Evolutionary conservation across 2,113 vertebrate species (phyloP).

Genomic region (Cervus canadensis): DNA sequence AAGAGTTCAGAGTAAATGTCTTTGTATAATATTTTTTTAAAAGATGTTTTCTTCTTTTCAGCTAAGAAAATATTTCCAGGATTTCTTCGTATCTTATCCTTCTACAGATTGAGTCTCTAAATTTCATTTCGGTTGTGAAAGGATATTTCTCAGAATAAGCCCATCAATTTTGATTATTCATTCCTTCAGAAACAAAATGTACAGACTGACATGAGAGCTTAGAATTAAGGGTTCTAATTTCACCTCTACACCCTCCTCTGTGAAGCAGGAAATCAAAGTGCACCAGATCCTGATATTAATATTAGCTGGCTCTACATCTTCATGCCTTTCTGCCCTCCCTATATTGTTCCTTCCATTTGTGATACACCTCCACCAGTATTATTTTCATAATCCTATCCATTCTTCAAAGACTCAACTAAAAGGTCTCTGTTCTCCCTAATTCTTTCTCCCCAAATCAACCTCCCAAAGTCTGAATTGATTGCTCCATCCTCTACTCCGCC

Average conservation of each 20-base stretch:
- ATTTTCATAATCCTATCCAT: background rate
- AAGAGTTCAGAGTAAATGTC: background rate
- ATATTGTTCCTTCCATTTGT: background rate
- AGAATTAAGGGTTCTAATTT: background rate
- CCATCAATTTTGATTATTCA: background rate
- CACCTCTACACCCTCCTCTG: background rate
- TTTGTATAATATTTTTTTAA: background rate
- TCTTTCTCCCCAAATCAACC: background rate
- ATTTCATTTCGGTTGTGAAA: conserved; percentile 22
- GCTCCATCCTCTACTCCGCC: background rate
- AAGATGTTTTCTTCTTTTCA: background rate
- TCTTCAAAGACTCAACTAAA: background rate
- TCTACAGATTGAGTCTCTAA: background rate
- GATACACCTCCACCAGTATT: background rate
- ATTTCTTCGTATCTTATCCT: background rate
- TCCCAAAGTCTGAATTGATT: background rate
- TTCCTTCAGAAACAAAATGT: background rate
- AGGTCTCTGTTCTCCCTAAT: background rate
- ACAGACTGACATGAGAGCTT: background rate
- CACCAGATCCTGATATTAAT: background rate
- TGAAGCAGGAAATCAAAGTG: background rate
- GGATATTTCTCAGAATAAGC: background rate
- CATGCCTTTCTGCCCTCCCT: background rate
- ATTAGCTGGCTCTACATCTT: background rate
- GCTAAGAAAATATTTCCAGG: conserved; percentile 4